Evolutionary conservation across 2,888 invertebrate species (phyloP).

Genomic region (Suillia variegata): DNA sequence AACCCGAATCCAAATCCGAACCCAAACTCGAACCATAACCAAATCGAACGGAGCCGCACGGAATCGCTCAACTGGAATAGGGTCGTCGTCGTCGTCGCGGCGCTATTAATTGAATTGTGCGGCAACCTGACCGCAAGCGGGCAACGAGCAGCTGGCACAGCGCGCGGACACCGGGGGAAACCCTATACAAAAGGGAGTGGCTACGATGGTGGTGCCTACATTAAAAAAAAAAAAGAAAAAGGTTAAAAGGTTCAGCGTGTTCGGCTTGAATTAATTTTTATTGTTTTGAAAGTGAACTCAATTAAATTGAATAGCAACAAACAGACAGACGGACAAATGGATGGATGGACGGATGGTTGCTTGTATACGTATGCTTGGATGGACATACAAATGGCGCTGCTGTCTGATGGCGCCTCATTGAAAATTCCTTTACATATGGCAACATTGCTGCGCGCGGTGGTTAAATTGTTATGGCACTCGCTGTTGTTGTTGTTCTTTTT

Average conservation of each 20-base stretch:
- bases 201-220: not conserved
- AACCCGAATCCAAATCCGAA: too few relatives aligned
- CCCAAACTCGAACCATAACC: too few relatives aligned
- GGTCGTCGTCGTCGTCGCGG: too few relatives aligned
- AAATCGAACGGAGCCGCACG: too few relatives aligned
- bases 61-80: conserved; percentile 15
- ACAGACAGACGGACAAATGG: conserved; percentile 2
- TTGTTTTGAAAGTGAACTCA: conserved; percentile 19
- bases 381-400: not conserved
- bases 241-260: conserved; percentile 22
- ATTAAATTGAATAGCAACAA: conserved; percentile 16
- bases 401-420: not conserved
- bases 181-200: not conserved
- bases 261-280: conserved; percentile 24
- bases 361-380: conserved; percentile 1
- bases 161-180: not conserved
- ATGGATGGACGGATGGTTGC: not conserved
- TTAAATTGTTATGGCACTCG: not conserved
- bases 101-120: conserved; percentile 25
- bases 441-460: too few relatives aligned
- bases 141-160: conserved; percentile 8
- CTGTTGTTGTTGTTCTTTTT: not conserved
- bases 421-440: conserved; percentile 7
- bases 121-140: conserved; percentile 10
- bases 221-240: conserved; percentile 4